A percentile compares a stretch with the other conserved stretches of the same genome.
Conservation (phyloP, 2,113 vertebrate species). For the Ahaetulla prasina region DNA sequence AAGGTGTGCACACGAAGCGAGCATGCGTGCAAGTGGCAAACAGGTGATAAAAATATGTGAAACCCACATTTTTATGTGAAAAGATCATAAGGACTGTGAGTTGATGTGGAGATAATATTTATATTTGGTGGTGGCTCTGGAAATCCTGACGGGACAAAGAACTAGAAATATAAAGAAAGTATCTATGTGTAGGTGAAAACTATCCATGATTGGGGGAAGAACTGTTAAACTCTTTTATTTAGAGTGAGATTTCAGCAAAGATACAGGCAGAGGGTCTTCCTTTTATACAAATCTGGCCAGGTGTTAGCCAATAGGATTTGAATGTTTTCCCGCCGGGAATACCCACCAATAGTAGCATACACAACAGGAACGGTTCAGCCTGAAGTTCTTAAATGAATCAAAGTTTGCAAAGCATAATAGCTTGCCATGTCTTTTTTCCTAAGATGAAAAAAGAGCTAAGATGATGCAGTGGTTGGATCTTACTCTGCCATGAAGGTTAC, state of each 20-base stretch:
- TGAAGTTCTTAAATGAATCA: neutral
- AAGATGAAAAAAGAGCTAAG: neutral
- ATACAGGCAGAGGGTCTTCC: too few relatives aligned
- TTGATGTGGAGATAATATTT: neutral
- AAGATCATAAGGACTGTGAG: neutral
- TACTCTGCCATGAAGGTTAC: neutral
- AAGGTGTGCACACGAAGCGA: too few relatives aligned
- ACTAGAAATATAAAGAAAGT: neutral
- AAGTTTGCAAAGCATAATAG: neutral
- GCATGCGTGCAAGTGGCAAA: too few relatives aligned
- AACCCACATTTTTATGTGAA: neutral
- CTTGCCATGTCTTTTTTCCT: neutral
- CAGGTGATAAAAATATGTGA: too few relatives aligned
- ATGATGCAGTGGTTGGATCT: neutral
- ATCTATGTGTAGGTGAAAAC: neutral
- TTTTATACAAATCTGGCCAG: too few relatives aligned
- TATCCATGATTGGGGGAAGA: neutral
- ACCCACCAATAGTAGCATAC: too few relatives aligned
- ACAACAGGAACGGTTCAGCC: too few relatives aligned
- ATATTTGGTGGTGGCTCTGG: neutral
- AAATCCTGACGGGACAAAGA: neutral
- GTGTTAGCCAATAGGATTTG: too few relatives aligned
- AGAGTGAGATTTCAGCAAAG: too few relatives aligned
- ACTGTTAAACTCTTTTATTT: too few relatives aligned
- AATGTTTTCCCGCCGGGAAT: too few relatives aligned